Conservation (phyloP, 2,888 invertebrate species). For the Elysia crispata region DNA sequence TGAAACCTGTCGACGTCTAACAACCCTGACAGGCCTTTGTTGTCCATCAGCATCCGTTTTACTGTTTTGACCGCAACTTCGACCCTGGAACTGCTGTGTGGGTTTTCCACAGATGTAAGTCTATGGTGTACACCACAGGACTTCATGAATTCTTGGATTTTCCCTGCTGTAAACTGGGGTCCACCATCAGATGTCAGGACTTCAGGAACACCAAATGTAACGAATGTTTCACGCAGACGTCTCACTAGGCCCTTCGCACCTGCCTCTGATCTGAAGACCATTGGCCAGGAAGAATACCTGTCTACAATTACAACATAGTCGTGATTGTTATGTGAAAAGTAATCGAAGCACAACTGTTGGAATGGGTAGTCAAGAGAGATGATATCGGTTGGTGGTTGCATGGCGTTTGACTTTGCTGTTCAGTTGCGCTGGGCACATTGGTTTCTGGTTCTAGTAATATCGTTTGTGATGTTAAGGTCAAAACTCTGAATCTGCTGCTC, state of each 20-base stretch:
- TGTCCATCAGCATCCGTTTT: conserved; percentile 60
- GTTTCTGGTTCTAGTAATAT: conserved; percentile 18
- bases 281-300: conserved; percentile 59
- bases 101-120: conserved; percentile 60
- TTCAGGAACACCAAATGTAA: conserved; percentile 59
- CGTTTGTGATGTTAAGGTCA: conserved; percentile 53
- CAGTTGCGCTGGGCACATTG: conserved; percentile 52
- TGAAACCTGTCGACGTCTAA: conserved; percentile 54
- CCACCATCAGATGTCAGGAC: conserved; percentile 59
- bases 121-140: conserved; percentile 61
- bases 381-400: conserved; percentile 52
- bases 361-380: conserved; percentile 53
- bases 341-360: conserved; percentile 33
- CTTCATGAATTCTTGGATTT: conserved; percentile 56
- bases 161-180: conserved; percentile 56
- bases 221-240: conserved; percentile 55
- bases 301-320: conserved; percentile 57
- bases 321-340: conserved; percentile 47
- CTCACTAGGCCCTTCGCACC: conserved; percentile 51
- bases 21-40: conserved; percentile 54
- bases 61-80: conserved; percentile 63
- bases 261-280: conserved; percentile 35
- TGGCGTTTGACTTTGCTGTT: conserved; percentile 56
- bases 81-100: conserved; percentile 61
- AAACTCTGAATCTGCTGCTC: conserved; percentile 59